Conservation (phyloP, 2,888 invertebrate species). For the Drosophila acutilabella region DNA sequence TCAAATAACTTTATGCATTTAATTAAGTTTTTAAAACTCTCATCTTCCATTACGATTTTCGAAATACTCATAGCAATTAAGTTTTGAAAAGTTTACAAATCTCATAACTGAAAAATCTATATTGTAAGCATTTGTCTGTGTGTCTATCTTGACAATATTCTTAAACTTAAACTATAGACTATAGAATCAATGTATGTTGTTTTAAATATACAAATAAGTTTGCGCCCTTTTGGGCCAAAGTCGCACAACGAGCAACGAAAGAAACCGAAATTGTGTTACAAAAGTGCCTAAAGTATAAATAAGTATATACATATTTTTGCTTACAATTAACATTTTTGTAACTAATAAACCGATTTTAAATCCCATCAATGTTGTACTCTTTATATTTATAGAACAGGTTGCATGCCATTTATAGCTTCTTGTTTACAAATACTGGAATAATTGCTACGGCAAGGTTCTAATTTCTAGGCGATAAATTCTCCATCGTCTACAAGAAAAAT, state of each 20-base stretch:
- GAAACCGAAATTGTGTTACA: constrained; percentile 48
- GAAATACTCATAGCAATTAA: constrained; percentile 73
- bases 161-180: constrained; percentile 24
- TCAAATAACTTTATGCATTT: constrained; percentile 60
- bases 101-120: neutral
- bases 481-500: constrained; percentile 27
- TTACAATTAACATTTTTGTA: constrained; percentile 66
- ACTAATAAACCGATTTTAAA: constrained; percentile 71
- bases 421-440: constrained; percentile 10
- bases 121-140: constrained; percentile 15
- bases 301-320: neutral
- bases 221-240: constrained; percentile 40
- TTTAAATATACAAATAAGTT: constrained; percentile 57
- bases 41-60: constrained; percentile 19
- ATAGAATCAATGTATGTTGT: constrained; percentile 47
- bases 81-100: constrained; percentile 42
- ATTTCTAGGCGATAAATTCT: constrained; percentile 31
- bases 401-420: constrained; percentile 1
- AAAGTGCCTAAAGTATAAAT: constrained; percentile 46
- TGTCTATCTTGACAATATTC: constrained; percentile 51
- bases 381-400: neutral
- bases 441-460: neutral
- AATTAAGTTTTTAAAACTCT: constrained; percentile 57
- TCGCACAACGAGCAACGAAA: constrained; percentile 34
- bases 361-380: constrained; percentile 16